Conservation (phyloP, 2,797 vertebrate genomes). For the Myotis daubentonii region DNA sequence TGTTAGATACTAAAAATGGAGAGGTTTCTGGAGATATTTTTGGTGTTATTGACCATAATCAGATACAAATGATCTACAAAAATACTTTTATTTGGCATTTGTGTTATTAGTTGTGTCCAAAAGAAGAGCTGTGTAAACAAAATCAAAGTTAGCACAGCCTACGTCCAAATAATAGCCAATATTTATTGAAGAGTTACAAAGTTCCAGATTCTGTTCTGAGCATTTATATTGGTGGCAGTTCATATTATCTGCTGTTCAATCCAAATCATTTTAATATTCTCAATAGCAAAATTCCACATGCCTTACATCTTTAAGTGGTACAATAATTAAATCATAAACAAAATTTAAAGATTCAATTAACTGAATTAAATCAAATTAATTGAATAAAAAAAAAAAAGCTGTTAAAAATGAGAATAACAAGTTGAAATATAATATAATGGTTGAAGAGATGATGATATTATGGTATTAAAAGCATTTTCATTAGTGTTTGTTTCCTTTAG, state of each 20-base stretch:
- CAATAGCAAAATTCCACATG: neutral
- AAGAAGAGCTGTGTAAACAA: conserved; percentile 31
- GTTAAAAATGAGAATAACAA: neutral
- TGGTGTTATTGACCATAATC: conserved; percentile 48
- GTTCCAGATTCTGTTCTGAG: neutral
- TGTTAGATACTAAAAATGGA: conserved; percentile 47
- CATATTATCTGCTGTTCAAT: neutral
- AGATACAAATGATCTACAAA: conserved; percentile 49
- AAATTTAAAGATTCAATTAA: neutral
- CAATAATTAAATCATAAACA: neutral
- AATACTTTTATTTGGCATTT: neutral
- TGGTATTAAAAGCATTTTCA: neutral
- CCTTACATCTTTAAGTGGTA: neutral
- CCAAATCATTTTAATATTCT: neutral
- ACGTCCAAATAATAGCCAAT: neutral
- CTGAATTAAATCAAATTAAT: neutral
- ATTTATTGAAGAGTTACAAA: neutral
- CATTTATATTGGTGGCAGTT: neutral
- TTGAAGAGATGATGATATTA: neutral
- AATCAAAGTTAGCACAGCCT: neutral
- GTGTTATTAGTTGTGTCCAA: neutral
- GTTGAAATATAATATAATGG: neutral
- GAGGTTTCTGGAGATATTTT: conserved; percentile 54
- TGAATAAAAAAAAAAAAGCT: neutral
- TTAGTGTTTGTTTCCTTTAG: neutral